Base-by-base conservation (phyloP, 2,888 invertebrate genomes). In the Pollenia amentaria region DNA sequence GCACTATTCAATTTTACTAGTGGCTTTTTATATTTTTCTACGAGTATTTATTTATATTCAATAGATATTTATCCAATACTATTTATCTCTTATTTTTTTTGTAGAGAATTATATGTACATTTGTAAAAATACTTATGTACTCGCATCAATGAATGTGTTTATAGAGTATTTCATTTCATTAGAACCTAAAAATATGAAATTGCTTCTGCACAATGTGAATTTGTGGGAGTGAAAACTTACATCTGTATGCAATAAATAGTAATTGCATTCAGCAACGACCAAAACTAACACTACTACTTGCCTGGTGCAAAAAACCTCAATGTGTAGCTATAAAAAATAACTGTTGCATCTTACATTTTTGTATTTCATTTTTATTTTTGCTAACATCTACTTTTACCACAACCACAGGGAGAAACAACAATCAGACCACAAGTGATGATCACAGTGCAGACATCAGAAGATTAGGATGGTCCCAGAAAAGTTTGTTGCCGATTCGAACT, bases 231-330 rank as follows among this genome's bases (percentile, higher is more conserved):
- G 70, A 79, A 72, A 64, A 72, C 79, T 72, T 72, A 62, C 62
- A 62, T 40, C 51, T 72, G 80, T 46, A 80, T 80, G 55, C 64
- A 72, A 72, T 72, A 65, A 72, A 80, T 64, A 64, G 80, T 80
- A 65, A 80, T 72, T 80, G 72, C 80, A 72, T 46, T 9, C 42
- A 72, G 80, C 64, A 72, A 51, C 51, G 44, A 64, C 72, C 42
- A 55, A 21, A 44, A 14, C 55, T 29, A 18, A 72, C 53, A 11
- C 46, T 76, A 29, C 29, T 29, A 29, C 29, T 29, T 29, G 29
- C 29, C 29, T 29, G 29, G 29, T 29, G 29, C 29, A 21, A 46
- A 38, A 51, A 69, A 78, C 78, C 48, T 38, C 67, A 69, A 46
- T 40, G 57, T 67, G 29, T 9, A 40, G 6, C 48, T 69, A 60